Conservation (phyloP, 2,888 invertebrate genomes). For the Chromoteleia sp. region DNA sequence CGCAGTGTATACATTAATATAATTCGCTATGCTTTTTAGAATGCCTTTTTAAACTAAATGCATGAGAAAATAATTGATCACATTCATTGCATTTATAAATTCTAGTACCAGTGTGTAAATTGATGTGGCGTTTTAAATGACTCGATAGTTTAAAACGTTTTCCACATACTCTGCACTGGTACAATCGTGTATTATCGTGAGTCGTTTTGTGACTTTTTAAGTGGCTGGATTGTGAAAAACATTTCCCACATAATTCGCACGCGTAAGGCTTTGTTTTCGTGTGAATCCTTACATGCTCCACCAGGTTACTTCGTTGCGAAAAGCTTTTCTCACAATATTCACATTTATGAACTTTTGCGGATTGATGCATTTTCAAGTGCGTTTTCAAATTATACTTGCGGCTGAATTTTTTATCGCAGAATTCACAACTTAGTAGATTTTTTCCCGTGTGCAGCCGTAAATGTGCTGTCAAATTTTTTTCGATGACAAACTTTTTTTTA, state of each 20-base stretch:
- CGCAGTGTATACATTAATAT: neutral
- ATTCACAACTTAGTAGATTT: slow-evolving; percentile 80
- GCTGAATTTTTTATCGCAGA: slow-evolving; percentile 83
- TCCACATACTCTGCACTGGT: slow-evolving; percentile 82
- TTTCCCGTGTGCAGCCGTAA: slow-evolving; percentile 80
- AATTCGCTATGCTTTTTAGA: slow-evolving; percentile 84
- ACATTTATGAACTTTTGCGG: slow-evolving; percentile 80
- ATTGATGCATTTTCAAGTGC: slow-evolving; percentile 81
- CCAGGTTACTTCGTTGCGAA: slow-evolving; percentile 80
- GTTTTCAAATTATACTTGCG: slow-evolving; percentile 81
- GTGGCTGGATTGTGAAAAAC: slow-evolving; percentile 82
- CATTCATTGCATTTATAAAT: slow-evolving; percentile 84
- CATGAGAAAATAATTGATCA: slow-evolving; percentile 85
- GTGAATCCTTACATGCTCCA: slow-evolving; percentile 82
- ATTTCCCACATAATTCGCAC: slow-evolving; percentile 80
- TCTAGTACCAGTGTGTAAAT: slow-evolving; percentile 79
- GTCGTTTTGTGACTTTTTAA: slow-evolving; percentile 81
- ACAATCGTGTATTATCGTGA: slow-evolving; percentile 78
- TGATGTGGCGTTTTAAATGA: slow-evolving; percentile 81
- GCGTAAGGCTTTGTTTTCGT: slow-evolving; percentile 81
- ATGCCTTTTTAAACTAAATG: slow-evolving; percentile 85
- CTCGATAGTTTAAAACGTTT: slow-evolving; percentile 82
- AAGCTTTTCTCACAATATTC: slow-evolving; percentile 81
- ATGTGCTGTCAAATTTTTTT: slow-evolving; percentile 80
- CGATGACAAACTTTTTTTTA: slow-evolving; percentile 78